Evolutionary conservation across 2,888 invertebrate genomes (phyloP), one percentile per base, ranked within the genome.

Genomic region (Apamea anceps): DNA sequence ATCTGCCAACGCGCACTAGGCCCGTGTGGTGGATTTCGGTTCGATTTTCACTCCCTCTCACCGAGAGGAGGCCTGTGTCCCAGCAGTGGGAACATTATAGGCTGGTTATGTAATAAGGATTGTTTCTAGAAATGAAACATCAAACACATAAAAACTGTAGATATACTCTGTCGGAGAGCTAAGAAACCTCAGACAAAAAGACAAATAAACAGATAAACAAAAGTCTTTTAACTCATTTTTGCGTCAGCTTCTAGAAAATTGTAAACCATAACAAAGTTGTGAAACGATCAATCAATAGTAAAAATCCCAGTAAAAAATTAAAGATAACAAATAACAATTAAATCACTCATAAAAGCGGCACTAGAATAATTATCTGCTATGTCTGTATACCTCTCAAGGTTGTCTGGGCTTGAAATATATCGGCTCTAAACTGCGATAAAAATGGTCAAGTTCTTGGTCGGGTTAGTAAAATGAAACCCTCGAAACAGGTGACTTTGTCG

Each of bases 351-450:
- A 72, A 81, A 63, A 32, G 7, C 51, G n/a, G n/a, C 18, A 37
- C 51, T 54, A 57, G 37, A 42, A 73, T 84, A n/a, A 42, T 70
- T 83, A 80, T 77, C 7, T 45, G 25, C 15, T 73, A 62, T 51
- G 57, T 73, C n/a, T 60, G 54, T 13, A 18, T 37, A 79, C 63
- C 80, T 70, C 57, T 0, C n/a, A 80, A 81, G 84, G 81, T 65
- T 77, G 81, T 80, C 81, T 85, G 74, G 74, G 81, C 37, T 79
- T 37, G 5, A 79, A 70, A 84, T 83, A 79, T n/a, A 57, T 32
- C 42, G 13, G n/a, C 21, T 63, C 7, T 18, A 73, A 72, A 51
- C 37, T 51, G 8, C 15, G 28, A 51, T 63, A 5, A 63, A 62
- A 77, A n/a, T 42, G 15, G 32, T 63, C 54, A 32, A 75, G 25